Percentiles rank a stretch among this genome's conserved stretches.
phyloP scores from a whole-genome alignment of 2,888 invertebrate species.

The Yponomeuta sedellus region DNA sequence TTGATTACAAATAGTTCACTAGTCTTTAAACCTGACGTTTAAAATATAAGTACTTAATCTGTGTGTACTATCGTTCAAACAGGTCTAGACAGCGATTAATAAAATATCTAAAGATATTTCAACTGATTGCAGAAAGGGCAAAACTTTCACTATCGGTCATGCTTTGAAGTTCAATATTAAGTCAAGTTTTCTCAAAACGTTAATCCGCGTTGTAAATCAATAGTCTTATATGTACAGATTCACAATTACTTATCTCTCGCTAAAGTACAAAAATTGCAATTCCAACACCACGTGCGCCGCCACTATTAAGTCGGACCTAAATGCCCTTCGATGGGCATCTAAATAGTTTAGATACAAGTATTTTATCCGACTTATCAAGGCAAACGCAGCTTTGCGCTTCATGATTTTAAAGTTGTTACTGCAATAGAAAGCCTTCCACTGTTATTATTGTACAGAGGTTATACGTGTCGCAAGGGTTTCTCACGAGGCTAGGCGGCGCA shows the following conservation, averaged over 20 bases:
- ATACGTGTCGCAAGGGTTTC: slow-evolving; percentile 14
- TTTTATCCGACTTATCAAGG: neutral
- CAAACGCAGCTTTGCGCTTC: neutral
- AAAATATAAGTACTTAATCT: neutral
- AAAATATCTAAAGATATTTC: neutral
- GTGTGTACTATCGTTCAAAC: too few relatives aligned
- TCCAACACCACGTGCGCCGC: slow-evolving; percentile 5
- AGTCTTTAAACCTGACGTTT: neutral
- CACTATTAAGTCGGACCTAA: neutral
- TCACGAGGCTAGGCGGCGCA: slow-evolving; percentile 25
- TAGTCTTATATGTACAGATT: too few relatives aligned
- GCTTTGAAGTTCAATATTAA: neutral
- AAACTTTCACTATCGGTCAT: neutral
- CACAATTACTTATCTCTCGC: neutral
- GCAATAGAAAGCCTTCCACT: neutral
- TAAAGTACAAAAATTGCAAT: slow-evolving; percentile 2
- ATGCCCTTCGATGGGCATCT: slow-evolving; percentile 7
- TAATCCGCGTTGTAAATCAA: too few relatives aligned
- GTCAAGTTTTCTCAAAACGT: too few relatives aligned
- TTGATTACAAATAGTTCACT: neutral
- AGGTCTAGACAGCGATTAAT: neutral
- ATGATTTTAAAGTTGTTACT: neutral
- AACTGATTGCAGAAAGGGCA: neutral
- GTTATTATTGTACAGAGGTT: slow-evolving; percentile 1
- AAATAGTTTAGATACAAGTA: neutral